These are phyloP conservation scores for Dione juno DNA, from an alignment of 2,888 invertebrate genomes.

Conservation along the genomic window DNA sequence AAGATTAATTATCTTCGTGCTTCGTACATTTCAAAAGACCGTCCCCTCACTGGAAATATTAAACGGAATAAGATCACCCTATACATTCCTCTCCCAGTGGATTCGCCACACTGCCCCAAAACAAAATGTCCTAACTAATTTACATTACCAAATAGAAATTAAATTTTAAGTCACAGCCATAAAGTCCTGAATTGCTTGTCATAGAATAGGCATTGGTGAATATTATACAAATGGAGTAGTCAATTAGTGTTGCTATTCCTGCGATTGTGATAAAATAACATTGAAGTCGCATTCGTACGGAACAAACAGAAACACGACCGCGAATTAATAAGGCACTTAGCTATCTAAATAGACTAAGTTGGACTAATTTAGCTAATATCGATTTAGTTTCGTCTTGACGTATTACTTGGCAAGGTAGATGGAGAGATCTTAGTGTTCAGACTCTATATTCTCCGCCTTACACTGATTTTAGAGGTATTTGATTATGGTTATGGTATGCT, in stretches of 20 bases:
- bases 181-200: background rate
- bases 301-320: conserved; percentile 34
- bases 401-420: background rate
- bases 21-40: conserved; percentile 13
- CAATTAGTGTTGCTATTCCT: conserved; percentile 39
- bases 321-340: conserved; percentile 41
- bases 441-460: background rate
- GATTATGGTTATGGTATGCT: too few relatives aligned
- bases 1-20: conserved; percentile 18
- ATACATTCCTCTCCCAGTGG: conserved; percentile 57
- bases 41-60: conserved; percentile 27
- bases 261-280: conserved; percentile 36
- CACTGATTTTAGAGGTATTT: background rate
- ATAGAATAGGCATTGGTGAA: background rate
- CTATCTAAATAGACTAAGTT: conserved; percentile 35
- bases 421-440: background rate
- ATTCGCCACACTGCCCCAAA: conserved; percentile 55
- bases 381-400: background rate
- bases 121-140: conserved; percentile 13
- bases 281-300: conserved; percentile 28
- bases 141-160: conserved; percentile 31
- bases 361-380: background rate
- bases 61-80: conserved; percentile 54
- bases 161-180: background rate
- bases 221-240: conserved; percentile 1